Evolutionary conservation across 2,888 invertebrate species (phyloP).

Genomic region (Eupithecia subumbrata): DNA sequence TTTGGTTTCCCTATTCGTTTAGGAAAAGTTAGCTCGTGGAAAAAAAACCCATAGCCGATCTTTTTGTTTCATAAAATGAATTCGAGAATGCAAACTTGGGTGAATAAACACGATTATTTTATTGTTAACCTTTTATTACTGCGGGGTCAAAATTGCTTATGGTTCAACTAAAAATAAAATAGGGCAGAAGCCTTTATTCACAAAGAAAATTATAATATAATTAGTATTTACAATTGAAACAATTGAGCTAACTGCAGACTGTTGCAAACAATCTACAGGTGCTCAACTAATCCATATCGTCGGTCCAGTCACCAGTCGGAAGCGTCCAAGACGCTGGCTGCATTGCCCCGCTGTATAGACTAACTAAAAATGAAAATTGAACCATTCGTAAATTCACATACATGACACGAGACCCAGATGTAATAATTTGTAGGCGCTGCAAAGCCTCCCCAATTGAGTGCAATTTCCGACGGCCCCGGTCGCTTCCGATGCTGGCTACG

Average conservation of each 20-base stretch:
- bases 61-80: background rate
- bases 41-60: background rate
- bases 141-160: background rate
- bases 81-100: background rate
- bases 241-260: too few species aligned
- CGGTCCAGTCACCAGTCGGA: too few species aligned
- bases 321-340: too few species aligned
- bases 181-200: too few species aligned
- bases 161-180: too few species aligned
- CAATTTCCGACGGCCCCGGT: conserved; percentile 63
- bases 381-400: background rate
- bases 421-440: conserved; percentile 56
- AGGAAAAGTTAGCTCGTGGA: background rate
- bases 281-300: too few species aligned
- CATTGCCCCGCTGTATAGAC: too few species aligned
- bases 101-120: background rate
- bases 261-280: too few species aligned
- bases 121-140: background rate
- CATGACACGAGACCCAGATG: background rate
- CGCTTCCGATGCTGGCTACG: conserved; percentile 50
- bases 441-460: conserved; percentile 62
- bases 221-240: too few species aligned
- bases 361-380: background rate
- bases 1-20: background rate
- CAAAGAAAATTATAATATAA: too few species aligned